Base-by-base conservation (phyloP, 1,140 invertebrate genomes). In the Coelopa frigida region DNA sequence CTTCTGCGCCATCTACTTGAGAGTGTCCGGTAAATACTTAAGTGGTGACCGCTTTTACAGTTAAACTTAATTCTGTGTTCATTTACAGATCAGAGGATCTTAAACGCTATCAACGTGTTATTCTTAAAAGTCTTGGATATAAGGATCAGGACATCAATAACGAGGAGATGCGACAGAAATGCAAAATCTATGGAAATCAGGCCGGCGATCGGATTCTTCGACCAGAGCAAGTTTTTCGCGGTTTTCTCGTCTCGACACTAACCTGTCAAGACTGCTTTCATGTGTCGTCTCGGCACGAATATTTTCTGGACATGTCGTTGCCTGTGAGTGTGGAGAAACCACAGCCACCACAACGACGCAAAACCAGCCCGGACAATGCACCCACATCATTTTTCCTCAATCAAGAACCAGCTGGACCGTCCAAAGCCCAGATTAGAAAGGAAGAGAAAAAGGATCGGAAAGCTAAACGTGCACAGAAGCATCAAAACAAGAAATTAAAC, bases 301-400 rank as follows among this genome's bases (percentile, higher is more conserved):
- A 87, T 52, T 98, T 98, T 68, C 74, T 97, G 40, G 94, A 99
- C 73, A 75, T 98, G 41, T 95, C 92, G 51, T 68, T 98, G 41
- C 91, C 94, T 0, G 82, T 97, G 7, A 82, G 79, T 31, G 80
- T 77, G 7, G 80, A 83, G 33, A 82, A 85, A 54, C 78, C 81
- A 4, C 77, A 83, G 46, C 80, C 83, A 2, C 80, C 68, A 26
- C 71, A 61, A 56, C 70, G 57, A 48, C 74, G 48, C 57, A 76
- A 65, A 71, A 74, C 65, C 58, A 75, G 48, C 65, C 75, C 68
- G 4, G 64, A 68, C 24, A 46, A 45, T 31, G 29, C 27, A 5
- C 37, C 48, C 4, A 26, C 33, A 51, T 49, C 60, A 7, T 66
- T 66, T 32, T 66, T 49, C 32, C 49, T 64, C 27, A 61, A 65